Evolutionary conservation across 2,113 vertebrate species (phyloP), one percentile per base, ranked within the genome.

Genomic region (Cyanoramphus novaezelandiae): DNA sequence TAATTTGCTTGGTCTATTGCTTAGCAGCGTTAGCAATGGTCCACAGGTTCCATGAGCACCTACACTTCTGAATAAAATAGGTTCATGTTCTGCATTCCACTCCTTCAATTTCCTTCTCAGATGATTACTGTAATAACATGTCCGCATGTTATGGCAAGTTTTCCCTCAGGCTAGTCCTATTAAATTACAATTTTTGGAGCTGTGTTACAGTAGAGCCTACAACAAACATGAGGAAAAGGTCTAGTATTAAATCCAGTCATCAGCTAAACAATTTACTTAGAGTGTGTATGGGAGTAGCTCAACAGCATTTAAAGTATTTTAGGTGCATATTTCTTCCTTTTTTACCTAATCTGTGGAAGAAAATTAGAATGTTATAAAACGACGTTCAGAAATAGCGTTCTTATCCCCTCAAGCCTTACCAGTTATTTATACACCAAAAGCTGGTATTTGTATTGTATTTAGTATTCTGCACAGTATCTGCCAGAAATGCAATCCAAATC

Each of bases 291-390:
- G 41, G 10, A 79, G 59, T 46, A 86, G 18, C 27, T 87, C 21
- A 90, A 39, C 10, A 35, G 23, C 11, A n/a, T 41, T 70, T 83
- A 6, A 74, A 27, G 18, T 11, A 53, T 33, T 80, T 80, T 35
- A 49, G 9, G 19, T 0, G 2, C 6, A 19, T 1, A 1, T 5
- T n/a, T 59, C 55, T 59, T 21, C 4, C 35, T 63, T 17, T 31
- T 18, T n/a, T 31, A 27, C 28, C 62, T 59, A n/a, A 43, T 49
- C 24, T 33, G 21, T 1, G 0, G 78, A 86, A 78, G 53, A 82
- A 43, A 62, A 50, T 27, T 35, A 59, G 29, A 55, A 62, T 7
- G 4, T 17, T 67, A n/a, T 31, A 19, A 87, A 91, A 90, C 7
- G 19, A 85, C 79, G 7, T 21, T 80, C 44, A 85, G 27, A 86